A percentile compares a stretch with the other conserved stretches of the same genome.
phyloP scores from a whole-genome alignment of 2,113 vertebrate genomes.

The Ailuropoda melanoleuca region DNA sequence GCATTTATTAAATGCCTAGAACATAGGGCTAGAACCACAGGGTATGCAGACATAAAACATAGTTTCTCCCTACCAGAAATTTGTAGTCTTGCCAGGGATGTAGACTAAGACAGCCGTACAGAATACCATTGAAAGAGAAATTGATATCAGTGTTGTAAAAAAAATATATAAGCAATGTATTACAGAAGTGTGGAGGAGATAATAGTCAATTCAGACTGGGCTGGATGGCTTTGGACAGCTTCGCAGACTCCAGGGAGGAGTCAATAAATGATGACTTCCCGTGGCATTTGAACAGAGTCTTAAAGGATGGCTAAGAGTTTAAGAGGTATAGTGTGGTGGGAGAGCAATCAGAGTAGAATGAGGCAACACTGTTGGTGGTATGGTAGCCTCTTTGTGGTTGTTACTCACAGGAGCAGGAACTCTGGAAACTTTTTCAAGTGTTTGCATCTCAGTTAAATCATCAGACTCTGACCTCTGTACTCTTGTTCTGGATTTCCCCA shows the following conservation, averaged over 20 bases:
- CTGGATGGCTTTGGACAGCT: background rate
- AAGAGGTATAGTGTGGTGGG: background rate
- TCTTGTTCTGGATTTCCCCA: background rate
- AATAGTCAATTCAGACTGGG: background rate
- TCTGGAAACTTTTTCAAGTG: background rate
- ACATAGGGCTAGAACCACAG: background rate
- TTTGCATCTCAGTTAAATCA: background rate
- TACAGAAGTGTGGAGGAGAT: background rate
- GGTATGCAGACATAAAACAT: background rate
- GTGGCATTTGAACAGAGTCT: background rate
- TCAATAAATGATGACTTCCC: background rate
- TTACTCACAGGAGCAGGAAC: background rate
- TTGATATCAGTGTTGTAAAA: background rate
- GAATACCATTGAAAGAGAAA: background rate
- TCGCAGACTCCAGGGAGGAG: background rate
- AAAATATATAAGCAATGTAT: background rate
- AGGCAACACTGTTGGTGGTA: rapidly evolving
- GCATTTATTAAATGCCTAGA: background rate
- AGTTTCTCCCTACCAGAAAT: background rate
- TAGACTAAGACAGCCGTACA: background rate
- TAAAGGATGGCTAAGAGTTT: background rate
- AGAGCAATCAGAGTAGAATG: background rate
- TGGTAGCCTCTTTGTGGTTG: background rate
- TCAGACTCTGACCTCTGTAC: background rate
- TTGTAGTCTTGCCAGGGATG: background rate